These are phyloP conservation scores for Spilogale gracilis DNA, from an alignment of 2,113 vertebrate species.

Conservation along the genomic window DNA sequence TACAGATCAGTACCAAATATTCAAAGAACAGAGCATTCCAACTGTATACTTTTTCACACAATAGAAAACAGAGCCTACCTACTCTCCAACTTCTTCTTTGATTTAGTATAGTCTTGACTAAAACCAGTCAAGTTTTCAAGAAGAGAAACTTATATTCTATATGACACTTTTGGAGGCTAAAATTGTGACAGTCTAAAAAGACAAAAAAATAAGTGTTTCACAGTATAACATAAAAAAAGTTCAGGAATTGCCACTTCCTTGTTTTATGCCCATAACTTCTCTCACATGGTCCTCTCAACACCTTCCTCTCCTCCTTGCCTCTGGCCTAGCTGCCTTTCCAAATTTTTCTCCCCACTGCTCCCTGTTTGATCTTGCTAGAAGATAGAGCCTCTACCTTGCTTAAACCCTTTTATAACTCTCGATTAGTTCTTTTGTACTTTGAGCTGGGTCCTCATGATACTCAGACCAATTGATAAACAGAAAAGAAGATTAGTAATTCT, in stretches of 20 bases:
- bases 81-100: not conserved
- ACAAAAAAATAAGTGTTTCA: not conserved
- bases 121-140: not conserved
- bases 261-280: not conserved
- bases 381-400: not conserved
- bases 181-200: not conserved
- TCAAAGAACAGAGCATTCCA: not conserved
- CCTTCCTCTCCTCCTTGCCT: not conserved
- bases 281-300: not conserved
- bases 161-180: not conserved
- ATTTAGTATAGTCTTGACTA: not conserved
- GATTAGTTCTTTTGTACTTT: not conserved
- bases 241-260: not conserved
- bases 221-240: not conserved
- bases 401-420: not conserved
- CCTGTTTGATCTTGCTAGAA: not conserved
- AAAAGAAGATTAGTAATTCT: not conserved
- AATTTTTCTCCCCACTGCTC: not conserved
- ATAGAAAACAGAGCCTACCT: not conserved
- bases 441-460: not conserved
- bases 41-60: not conserved
- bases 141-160: not conserved
- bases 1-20: not conserved
- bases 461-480: not conserved
- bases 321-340: not conserved